phyloP scores from a whole-genome alignment of 2,797 vertebrate species.

The Catamblyrhynchus diadema region DNA sequence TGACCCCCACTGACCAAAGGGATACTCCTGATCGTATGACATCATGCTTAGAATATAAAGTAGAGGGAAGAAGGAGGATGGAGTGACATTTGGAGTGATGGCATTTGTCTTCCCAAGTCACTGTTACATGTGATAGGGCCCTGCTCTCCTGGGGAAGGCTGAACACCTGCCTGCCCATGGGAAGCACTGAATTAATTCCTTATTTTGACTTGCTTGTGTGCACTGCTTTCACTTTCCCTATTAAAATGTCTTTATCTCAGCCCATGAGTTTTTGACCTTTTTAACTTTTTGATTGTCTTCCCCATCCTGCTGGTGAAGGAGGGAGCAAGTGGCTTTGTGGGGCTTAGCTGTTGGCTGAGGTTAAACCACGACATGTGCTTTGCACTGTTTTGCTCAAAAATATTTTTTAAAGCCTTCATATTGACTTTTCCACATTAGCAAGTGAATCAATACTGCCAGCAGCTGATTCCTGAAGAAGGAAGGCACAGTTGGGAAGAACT shows the following conservation, averaged over 20 bases:
- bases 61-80: not conserved
- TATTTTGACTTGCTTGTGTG: not conserved
- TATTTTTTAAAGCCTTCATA: not conserved
- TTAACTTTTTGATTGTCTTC: not conserved
- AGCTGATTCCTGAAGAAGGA: not conserved
- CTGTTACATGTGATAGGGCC: accelerated
- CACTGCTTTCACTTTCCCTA: not conserved
- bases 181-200: not conserved
- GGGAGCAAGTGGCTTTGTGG: not conserved
- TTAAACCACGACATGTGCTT: not conserved
- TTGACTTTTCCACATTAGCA: not conserved
- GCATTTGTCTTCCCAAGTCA: not conserved
- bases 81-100: not conserved
- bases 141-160: not conserved
- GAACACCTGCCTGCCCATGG: not conserved
- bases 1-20: not conserved
- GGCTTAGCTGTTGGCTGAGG: not conserved
- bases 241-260: not conserved
- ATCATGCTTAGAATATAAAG: not conserved
- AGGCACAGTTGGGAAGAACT: not conserved
- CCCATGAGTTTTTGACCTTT: not conserved
- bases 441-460: not conserved
- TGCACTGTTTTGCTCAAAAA: not conserved
- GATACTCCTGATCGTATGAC: not conserved
- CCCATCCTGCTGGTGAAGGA: no score